Evolutionary conservation across 2,797 vertebrate species (phyloP).

Genomic region (Allobates femoralis): DNA sequence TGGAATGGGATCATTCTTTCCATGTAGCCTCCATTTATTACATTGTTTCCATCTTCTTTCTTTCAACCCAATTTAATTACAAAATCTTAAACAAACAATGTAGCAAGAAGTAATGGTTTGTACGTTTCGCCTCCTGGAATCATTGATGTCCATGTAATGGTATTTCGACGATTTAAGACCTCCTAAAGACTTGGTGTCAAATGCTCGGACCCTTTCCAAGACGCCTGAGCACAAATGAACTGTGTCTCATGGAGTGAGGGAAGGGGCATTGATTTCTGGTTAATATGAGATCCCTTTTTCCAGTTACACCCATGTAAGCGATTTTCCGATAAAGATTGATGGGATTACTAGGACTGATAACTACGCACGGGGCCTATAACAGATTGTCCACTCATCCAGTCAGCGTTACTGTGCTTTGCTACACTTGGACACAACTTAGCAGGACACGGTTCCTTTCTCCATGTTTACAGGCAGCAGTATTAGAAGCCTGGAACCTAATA

Average conservation of each 20-base stretch:
- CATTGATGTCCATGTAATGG: neutral
- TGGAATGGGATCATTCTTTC: neutral
- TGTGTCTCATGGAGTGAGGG: neutral
- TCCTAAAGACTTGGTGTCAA: slow-evolving; percentile 22
- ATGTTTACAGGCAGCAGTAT: neutral
- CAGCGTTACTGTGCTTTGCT: slow-evolving; percentile 7
- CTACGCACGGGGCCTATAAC: slow-evolving; percentile 6
- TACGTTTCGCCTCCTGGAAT: neutral
- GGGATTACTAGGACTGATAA: neutral
- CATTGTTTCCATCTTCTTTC: neutral
- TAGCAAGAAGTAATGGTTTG: neutral
- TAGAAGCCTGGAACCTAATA: neutral
- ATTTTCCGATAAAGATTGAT: slow-evolving; percentile 43
- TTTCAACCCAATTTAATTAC: slow-evolving; percentile 2
- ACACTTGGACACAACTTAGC: neutral
- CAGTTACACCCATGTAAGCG: slow-evolving; percentile 18
- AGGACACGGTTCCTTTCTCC: neutral
- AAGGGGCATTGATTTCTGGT: slow-evolving; percentile 37
- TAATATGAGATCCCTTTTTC: slow-evolving; percentile 22
- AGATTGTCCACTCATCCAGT: neutral
- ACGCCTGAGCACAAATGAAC: slow-evolving; percentile 26
- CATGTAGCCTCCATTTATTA: neutral
- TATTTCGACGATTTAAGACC: slow-evolving; percentile 14
- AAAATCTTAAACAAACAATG: slow-evolving; percentile 6
- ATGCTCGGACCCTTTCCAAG: neutral